Base-by-base conservation (phyloP, 1,140 invertebrate genomes). In the Saccostrea glomerata region DNA sequence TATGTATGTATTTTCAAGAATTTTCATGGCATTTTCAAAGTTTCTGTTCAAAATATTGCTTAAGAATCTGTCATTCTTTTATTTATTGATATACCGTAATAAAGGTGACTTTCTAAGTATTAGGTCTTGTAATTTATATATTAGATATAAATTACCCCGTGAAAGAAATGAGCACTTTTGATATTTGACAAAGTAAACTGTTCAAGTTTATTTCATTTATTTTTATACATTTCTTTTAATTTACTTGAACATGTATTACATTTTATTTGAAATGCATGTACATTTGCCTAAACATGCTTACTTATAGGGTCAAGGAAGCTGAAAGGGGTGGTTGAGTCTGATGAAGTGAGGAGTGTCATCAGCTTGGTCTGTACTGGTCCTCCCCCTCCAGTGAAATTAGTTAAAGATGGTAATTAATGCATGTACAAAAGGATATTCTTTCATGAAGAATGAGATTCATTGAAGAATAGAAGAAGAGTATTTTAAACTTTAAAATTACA, bases 251-350 rank as follows among this genome's bases (percentile, higher is more conserved):
- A 66, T 15, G 60, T n/a, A n/a, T 66, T 66, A 66, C 17, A 17
- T 66, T 66, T 66, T 66, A 66, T 17, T 66, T 13, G 60, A 66
- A 66, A 66, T 66, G 20, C 60, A 66, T 66, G 60, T 66, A 66
- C 60, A 66, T 23, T 66, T 66, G 15, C 60, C 30, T 36, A 2
- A 36, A 36, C 23, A n/a, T n/a, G 23, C 23, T 66, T 9, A 20
- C 20, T n/a, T 63, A 23, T 66, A 66, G 60, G 60, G 60, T 66
- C 60, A 66, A 66, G 60, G 20, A 66, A 66, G 60, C 23, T 66
- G 60, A 66, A 66, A 66, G 60, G 13, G 15, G 60, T 66, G 60
- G 60, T 66, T n/a, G 60, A 66, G 13, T 66, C 60, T 7, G 60
- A 66, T 20, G 60, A 66, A 66, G 60, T 66, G 17, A 66, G 60